Evolutionary conservation across 2,888 invertebrate genomes (phyloP).

Genomic region (Gastracanthus pulcherrimus): DNA sequence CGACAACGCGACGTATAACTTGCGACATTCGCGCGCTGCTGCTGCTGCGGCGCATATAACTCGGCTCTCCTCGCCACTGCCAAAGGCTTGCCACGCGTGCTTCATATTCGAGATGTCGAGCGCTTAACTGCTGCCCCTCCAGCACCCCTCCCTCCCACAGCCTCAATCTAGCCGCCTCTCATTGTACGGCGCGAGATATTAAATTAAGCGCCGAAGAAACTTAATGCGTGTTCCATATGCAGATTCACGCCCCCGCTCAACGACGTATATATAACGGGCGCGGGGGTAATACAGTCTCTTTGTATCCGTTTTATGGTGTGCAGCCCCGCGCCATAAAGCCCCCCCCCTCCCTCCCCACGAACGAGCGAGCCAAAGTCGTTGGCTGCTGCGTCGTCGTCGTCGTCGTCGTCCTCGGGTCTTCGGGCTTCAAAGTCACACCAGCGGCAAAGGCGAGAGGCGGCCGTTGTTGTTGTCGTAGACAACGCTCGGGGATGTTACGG

Average conservation of each 20-base stretch:
- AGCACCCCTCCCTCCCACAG: conserved; percentile 26
- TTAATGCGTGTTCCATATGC: conserved; percentile 76
- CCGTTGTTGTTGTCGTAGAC: conserved; percentile 21
- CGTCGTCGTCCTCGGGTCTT: no score
- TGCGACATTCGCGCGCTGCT: conserved; percentile 36
- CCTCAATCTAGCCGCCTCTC: conserved; percentile 51
- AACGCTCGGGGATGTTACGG: conserved; percentile 45
- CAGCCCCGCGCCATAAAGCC: conserved; percentile 71
- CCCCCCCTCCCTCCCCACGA: no score
- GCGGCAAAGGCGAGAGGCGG: no score
- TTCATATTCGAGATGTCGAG: conserved; percentile 58
- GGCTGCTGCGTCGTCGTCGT: conserved; percentile 11
- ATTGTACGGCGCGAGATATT: conserved; percentile 64
- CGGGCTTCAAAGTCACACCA: conserved; percentile 37
- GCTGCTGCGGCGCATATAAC: conserved; percentile 30
- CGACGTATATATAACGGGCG: conserved; percentile 30
- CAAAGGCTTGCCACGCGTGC: no score
- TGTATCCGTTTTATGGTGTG: conserved; percentile 73
- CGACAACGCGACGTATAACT: conserved; percentile 25
- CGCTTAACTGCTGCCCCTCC: conserved; percentile 56
- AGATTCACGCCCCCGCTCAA: conserved; percentile 69
- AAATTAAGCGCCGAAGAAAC: conserved; percentile 75
- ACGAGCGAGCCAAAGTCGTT: conserved; percentile 11
- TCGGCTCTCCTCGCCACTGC: conserved; percentile 10
- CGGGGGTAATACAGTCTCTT: conserved; percentile 65